A percentile compares a stretch with the other conserved stretches of the same genome.
Evolutionary conservation across 1,140 invertebrate species (phyloP).

Genomic region (Lepidurus apus): DNA sequence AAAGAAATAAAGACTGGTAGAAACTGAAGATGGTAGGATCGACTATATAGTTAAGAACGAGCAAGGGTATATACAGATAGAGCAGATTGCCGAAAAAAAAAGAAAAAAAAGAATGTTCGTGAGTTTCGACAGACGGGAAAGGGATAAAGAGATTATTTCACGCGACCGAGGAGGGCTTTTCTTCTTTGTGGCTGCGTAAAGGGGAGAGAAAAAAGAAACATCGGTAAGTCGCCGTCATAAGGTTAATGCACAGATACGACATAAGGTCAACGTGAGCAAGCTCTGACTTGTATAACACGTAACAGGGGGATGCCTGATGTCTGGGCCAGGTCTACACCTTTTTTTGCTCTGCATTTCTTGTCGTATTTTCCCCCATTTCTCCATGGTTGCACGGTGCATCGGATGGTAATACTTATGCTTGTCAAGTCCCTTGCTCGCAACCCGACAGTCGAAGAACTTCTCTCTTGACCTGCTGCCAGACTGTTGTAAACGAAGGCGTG

Average conservation of each 20-base stretch:
- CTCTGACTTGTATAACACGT: neutral
- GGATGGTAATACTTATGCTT: neutral
- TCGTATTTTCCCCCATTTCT: neutral
- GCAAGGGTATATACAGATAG: no score
- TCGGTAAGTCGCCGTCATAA: conserved; percentile 14
- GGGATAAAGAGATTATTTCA: conserved; percentile 15
- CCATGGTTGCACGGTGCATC: neutral
- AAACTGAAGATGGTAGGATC: no score
- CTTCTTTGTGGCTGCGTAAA: neutral
- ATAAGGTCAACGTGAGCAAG: neutral
- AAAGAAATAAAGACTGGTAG: no score
- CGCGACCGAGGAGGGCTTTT: neutral
- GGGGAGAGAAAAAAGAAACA: neutral
- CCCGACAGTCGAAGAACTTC: neutral
- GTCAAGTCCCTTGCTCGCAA: neutral
- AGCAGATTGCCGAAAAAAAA: no score
- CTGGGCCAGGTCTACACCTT: neutral
- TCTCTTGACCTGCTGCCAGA: no score
- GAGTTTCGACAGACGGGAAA: neutral
- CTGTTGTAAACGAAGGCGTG: no score
- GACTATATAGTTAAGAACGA: no score
- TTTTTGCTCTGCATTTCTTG: neutral
- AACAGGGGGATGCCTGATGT: neutral
- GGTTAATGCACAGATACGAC: conserved; percentile 3
- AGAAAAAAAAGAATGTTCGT: neutral